Percentiles rank a stretch among this genome's conserved stretches.
Evolutionary conservation across 2,888 invertebrate genomes (phyloP).

Genomic region (Nomada ferruginata): DNA sequence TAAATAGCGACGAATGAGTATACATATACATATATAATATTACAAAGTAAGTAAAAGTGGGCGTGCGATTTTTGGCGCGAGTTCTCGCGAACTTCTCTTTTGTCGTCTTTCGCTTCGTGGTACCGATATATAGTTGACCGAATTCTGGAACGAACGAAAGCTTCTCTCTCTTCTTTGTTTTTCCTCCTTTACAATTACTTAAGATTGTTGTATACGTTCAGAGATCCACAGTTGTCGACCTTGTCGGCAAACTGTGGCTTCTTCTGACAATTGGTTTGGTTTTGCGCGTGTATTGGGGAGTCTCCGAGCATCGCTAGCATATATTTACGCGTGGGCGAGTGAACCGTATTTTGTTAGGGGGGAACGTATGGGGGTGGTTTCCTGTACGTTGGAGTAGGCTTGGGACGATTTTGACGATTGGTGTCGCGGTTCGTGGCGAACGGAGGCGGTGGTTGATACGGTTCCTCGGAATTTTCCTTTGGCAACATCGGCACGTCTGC

Average conservation of each 20-base stretch:
- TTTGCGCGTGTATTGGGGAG: slow-evolving; percentile 79
- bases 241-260: slow-evolving; percentile 60
- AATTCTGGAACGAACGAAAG: slow-evolving; percentile 56
- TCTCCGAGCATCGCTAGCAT: slow-evolving; percentile 83
- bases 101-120: slow-evolving; percentile 9
- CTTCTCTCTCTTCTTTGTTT: slow-evolving; percentile 3
- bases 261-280: slow-evolving; percentile 73
- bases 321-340: slow-evolving; percentile 82
- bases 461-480: slow-evolving; percentile 87
- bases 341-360: slow-evolving; percentile 89
- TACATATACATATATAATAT: slow-evolving; percentile 29
- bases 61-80: slow-evolving; percentile 47
- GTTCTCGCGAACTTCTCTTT: slow-evolving; percentile 41
- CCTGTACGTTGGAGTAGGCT: slow-evolving; percentile 95
- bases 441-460: slow-evolving; percentile 96
- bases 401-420: slow-evolving; percentile 90
- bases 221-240: slow-evolving; percentile 59
- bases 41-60: slow-evolving; percentile 67
- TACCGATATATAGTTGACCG: slow-evolving; percentile 14
- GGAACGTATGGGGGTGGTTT: slow-evolving; percentile 99
- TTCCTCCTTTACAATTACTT: slow-evolving; percentile 40
- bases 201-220: slow-evolving; percentile 68
- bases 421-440: slow-evolving; percentile 91
- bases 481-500: slow-evolving; percentile 84
- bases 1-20: slow-evolving; percentile 51